Evolutionary conservation across 1,140 invertebrate species (phyloP).

Genomic region (Apis dorsata): DNA sequence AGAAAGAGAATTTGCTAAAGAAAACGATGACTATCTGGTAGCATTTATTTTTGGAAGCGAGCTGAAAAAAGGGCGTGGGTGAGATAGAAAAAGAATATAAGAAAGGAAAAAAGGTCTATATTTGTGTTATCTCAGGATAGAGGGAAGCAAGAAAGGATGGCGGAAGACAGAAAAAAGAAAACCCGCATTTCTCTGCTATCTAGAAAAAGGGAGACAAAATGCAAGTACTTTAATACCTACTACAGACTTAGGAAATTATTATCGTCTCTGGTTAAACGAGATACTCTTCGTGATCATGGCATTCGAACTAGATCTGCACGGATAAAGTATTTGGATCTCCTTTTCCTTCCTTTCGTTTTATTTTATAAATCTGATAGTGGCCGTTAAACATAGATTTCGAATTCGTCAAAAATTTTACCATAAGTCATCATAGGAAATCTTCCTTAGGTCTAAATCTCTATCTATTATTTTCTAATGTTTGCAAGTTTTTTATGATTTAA

Average conservation of each 20-base stretch:
- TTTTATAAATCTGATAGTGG: constrained; percentile 29
- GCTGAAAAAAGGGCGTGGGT: neutral
- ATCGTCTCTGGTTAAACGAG: constrained; percentile 54
- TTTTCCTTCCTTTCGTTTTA: constrained; percentile 16
- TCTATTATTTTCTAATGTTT: neutral
- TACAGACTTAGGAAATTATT: constrained; percentile 56
- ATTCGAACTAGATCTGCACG: neutral
- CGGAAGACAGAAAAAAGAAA: constrained; percentile 1
- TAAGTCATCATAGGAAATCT: neutral
- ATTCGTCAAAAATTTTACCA: constrained; percentile 28
- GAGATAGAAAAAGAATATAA: neutral
- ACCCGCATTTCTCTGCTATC: constrained; percentile 55
- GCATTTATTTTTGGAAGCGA: constrained; percentile 34
- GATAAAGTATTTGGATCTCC: constrained; percentile 34
- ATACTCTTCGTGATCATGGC: constrained; percentile 25
- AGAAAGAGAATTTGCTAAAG: neutral
- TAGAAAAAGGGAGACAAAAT: constrained; percentile 51
- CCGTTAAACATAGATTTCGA: constrained; percentile 21
- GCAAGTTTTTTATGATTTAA: neutral
- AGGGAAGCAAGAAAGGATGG: neutral
- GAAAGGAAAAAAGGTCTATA: constrained; percentile 48
- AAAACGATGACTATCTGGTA: constrained; percentile 47
- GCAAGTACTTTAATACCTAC: constrained; percentile 55
- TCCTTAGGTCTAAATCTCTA: neutral
- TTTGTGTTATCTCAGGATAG: constrained; percentile 61